Conservation (phyloP, 2,113 vertebrate species). For the Climacteris rufus region DNA sequence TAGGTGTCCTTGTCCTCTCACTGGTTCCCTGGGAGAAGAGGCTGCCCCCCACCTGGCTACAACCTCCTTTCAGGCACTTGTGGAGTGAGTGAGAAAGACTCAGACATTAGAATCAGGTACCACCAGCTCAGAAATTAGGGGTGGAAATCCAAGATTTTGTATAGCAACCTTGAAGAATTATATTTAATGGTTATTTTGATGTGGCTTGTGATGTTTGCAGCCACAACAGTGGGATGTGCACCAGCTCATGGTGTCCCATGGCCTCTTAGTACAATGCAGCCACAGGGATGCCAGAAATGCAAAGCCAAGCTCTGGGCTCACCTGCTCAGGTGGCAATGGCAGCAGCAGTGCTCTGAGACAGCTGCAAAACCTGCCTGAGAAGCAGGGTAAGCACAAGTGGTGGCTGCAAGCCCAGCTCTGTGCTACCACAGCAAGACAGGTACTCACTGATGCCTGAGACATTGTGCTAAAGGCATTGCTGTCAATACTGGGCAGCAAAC, state of each 20-base stretch:
- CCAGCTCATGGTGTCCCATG: fast-evolving
- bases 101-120: neutral
- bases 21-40: neutral
- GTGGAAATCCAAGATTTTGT: neutral
- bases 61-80: neutral
- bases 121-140: neutral
- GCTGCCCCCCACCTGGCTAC: neutral
- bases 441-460: neutral
- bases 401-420: neutral
- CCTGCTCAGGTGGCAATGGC: neutral
- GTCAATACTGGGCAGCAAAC: neutral
- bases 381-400: neutral
- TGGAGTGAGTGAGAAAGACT: neutral
- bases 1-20: neutral
- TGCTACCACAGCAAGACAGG: neutral
- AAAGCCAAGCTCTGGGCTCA: neutral
- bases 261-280: neutral
- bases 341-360: fast-evolving
- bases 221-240: fast-evolving
- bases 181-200: neutral
- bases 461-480: neutral
- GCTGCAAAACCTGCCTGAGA: neutral
- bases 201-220: neutral
- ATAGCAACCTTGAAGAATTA: neutral
- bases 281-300: fast-evolving